phyloP scores from a whole-genome alignment of 2,888 invertebrate species.

The Cerastoderma edule region DNA sequence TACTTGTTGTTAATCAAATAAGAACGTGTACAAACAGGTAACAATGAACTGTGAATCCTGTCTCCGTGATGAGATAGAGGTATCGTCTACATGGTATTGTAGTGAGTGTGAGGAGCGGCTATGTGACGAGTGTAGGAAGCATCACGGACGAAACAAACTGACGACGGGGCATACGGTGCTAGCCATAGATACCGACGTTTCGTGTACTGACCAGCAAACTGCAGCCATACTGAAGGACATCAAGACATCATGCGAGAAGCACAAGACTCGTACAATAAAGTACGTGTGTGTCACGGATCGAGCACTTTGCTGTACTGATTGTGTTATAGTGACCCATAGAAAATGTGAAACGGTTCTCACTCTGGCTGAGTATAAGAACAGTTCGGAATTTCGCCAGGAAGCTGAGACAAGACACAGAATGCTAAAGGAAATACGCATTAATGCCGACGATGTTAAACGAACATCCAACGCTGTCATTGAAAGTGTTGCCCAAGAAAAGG shows the following conservation, averaged over 20 bases:
- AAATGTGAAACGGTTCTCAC: constrained; percentile 1
- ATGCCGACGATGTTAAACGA: not conserved
- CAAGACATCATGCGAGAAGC: not conserved
- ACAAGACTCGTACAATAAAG: not conserved
- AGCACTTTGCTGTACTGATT: not conserved
- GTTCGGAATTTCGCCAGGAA: not conserved
- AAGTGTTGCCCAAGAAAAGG: not conserved
- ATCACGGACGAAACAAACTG: constrained; percentile 2
- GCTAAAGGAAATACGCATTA: not conserved
- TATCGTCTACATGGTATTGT: not conserved
- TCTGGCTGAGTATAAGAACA: not conserved
- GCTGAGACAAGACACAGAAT: not conserved
- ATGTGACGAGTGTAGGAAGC: constrained; percentile 5
- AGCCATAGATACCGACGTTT: not conserved
- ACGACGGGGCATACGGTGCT: not conserved
- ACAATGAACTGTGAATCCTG: constrained; percentile 1
- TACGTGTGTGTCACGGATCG: not conserved
- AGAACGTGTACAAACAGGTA: too few species aligned
- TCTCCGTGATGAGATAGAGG: not conserved
- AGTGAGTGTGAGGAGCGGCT: constrained; percentile 7
- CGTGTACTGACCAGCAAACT: not conserved
- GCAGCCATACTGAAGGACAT: not conserved
- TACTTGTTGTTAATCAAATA: too few species aligned
- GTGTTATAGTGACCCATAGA: not conserved
- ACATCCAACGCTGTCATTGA: not conserved